Conservation (phyloP, 2,797 vertebrate genomes). For the Cygnus olor region DNA sequence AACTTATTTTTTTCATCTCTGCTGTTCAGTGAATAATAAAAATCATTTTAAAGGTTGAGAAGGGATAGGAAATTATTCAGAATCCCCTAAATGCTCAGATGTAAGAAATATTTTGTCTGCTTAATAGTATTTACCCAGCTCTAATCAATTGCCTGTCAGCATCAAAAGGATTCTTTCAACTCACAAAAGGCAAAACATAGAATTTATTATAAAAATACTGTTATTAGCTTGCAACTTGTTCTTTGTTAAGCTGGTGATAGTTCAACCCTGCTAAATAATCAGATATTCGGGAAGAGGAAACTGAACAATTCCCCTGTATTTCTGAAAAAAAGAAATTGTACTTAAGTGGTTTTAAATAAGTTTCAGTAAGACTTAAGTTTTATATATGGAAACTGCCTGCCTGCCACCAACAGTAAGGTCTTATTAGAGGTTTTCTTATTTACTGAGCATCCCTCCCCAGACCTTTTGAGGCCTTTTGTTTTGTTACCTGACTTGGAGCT, state of each 20-base stretch:
- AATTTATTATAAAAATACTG: constrained; percentile 28
- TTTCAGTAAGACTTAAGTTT: not conserved
- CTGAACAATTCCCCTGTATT: not conserved
- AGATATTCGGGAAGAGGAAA: not conserved
- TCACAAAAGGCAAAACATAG: not conserved
- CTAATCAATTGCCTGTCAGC: not conserved
- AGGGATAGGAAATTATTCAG: not conserved
- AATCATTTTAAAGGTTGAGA: not conserved
- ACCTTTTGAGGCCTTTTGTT: not conserved
- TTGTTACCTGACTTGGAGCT: constrained; percentile 5
- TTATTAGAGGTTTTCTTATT: not conserved
- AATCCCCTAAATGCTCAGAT: not conserved
- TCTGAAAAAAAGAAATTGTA: not conserved
- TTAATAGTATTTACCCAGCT: not conserved
- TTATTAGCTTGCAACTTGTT: constrained; percentile 1
- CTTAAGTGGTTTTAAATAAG: not conserved
- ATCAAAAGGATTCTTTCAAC: not conserved
- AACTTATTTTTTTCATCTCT: not conserved
- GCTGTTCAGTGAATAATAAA: not conserved
- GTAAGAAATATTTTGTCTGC: not conserved
- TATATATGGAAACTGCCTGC: not conserved
- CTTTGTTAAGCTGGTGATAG: not conserved
- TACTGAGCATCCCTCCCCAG: not conserved
- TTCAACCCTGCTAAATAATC: not conserved
- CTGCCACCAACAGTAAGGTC: not conserved